A percentile compares a stretch with the other conserved stretches of the same genome.
Evolutionary conservation across 2,888 invertebrate genomes (phyloP).

Genomic region (Agapostemon virescens): DNA sequence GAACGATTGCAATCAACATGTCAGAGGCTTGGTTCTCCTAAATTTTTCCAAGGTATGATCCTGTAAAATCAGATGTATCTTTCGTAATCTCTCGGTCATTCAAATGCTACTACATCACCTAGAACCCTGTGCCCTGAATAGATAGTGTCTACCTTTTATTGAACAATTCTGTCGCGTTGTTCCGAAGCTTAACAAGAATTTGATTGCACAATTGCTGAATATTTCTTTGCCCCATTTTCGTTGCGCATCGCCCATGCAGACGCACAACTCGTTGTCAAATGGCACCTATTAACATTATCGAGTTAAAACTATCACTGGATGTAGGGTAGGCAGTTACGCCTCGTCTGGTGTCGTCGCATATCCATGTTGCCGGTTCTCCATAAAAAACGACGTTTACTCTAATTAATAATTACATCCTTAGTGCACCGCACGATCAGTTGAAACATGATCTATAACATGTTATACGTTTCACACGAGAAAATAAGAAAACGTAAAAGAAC

Average conservation of each 20-base stretch:
- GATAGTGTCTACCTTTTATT: neutral
- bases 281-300: slow-evolving; percentile 10
- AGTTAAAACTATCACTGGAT: slow-evolving; percentile 10
- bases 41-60: neutral
- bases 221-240: slow-evolving; percentile 2
- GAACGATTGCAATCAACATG: no score
- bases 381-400: neutral
- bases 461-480: no score
- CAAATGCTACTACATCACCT: no score
- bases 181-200: neutral
- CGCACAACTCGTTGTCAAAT: slow-evolving; percentile 6
- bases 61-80: neutral
- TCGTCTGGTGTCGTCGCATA: neutral
- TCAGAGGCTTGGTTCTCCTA: no score
- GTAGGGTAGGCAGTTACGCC: neutral
- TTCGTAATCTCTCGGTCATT: neutral
- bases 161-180: neutral
- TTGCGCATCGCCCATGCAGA: neutral
- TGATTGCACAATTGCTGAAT: neutral
- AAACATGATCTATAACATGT: neutral
- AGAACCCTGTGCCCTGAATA: neutral
- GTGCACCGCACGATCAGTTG: neutral
- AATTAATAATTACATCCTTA: neutral
- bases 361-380: slow-evolving; percentile 1
- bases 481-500: no score